A percentile compares a stretch with the other conserved stretches of the same genome.
Evolutionary conservation across 2,797 vertebrate species (phyloP).

Genomic region (Melanotaenia maccullochi): DNA sequence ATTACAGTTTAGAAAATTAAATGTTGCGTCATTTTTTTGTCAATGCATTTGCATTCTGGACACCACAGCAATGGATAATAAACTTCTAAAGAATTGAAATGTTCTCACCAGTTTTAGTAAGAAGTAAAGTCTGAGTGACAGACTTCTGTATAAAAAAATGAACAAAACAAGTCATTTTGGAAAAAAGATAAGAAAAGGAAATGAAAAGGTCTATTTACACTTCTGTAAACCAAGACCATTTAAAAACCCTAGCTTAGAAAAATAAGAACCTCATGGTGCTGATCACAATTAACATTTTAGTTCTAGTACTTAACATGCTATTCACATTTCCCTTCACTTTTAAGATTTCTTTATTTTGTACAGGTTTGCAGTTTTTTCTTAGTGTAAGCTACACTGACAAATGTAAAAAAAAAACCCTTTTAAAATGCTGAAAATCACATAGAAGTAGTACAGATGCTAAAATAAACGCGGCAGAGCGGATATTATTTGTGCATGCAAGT

Average conservation of each 20-base stretch:
- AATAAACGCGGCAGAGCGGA: slow-evolving; percentile 24
- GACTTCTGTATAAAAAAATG: slow-evolving; percentile 32
- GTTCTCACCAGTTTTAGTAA: slow-evolving; percentile 26
- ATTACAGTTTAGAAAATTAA: slow-evolving; percentile 53
- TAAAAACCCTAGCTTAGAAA: slow-evolving; percentile 71
- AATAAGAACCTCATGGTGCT: slow-evolving; percentile 50
- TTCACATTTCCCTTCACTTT: slow-evolving; percentile 50
- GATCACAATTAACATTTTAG: slow-evolving; percentile 48
- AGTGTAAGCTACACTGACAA: slow-evolving; percentile 49
- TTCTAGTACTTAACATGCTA: slow-evolving; percentile 44
- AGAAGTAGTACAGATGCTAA: slow-evolving; percentile 40
- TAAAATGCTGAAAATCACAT: slow-evolving; percentile 33
- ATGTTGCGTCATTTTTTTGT: slow-evolving; percentile 34
- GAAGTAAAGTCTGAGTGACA: slow-evolving; percentile 18
- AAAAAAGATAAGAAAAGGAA: slow-evolving; percentile 42
- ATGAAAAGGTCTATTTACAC: slow-evolving; percentile 61
- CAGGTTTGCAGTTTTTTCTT: slow-evolving; percentile 28
- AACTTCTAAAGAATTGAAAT: slow-evolving; percentile 23
- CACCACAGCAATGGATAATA: slow-evolving; percentile 28
- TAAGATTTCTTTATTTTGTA: slow-evolving; percentile 23
- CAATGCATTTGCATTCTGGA: slow-evolving; percentile 31
- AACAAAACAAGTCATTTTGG: slow-evolving; percentile 14
- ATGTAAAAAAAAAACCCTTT: slow-evolving; percentile 26
- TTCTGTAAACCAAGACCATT: slow-evolving; percentile 74
- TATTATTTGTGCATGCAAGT: slow-evolving; percentile 43